phyloP scores from a whole-genome alignment of 2,888 invertebrate species.

The Saturnia pavonia region DNA sequence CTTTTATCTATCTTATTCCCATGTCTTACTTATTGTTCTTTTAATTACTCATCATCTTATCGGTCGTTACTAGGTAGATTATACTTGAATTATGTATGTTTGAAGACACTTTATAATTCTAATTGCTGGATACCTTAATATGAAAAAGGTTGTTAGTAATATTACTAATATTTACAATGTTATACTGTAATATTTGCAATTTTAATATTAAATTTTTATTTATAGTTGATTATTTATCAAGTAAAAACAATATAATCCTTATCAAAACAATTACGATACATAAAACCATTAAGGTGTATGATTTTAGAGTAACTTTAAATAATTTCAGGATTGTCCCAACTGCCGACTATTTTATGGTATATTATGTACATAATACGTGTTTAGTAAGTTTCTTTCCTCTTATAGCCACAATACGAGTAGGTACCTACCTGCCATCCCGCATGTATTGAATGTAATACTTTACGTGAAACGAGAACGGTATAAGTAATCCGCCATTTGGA shows the following conservation, averaged over 20 bases:
- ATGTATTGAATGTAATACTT: constrained; percentile 49
- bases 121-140: too few species aligned
- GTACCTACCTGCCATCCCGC: constrained; percentile 26
- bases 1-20: too few species aligned
- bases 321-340: neutral
- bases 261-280: neutral
- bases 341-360: constrained; percentile 5
- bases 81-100: too few species aligned
- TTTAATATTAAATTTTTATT: too few species aligned
- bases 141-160: too few species aligned
- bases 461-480: constrained; percentile 44
- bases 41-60: too few species aligned
- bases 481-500: constrained; percentile 57
- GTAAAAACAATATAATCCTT: neutral
- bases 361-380: constrained; percentile 5
- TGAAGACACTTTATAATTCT: too few species aligned
- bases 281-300: neutral
- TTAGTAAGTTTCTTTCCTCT: constrained; percentile 5
- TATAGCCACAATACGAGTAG: constrained; percentile 24
- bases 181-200: too few species aligned
- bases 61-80: too few species aligned
- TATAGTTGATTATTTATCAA: too few species aligned
- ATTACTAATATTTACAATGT: too few species aligned
- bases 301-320: neutral
- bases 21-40: too few species aligned